Conservation (phyloP, 2,888 invertebrate species). For the Antheraea yamamai region DNA sequence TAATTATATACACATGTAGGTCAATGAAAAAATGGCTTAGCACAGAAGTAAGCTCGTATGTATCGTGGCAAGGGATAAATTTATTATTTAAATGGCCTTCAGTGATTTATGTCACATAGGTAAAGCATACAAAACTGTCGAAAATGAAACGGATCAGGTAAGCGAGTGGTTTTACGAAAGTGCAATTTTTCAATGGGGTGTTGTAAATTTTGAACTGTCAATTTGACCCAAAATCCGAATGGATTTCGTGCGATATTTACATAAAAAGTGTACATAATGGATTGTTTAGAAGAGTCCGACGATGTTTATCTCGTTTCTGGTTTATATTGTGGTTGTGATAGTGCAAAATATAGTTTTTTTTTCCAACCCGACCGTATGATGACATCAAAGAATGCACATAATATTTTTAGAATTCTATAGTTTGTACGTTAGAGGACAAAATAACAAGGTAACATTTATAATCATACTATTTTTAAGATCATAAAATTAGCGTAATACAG, state of each 20-base stretch:
- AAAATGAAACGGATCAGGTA: slow-evolving; percentile 80
- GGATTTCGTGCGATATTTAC: slow-evolving; percentile 24
- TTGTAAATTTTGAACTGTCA: slow-evolving; percentile 78
- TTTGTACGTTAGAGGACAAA: slow-evolving; percentile 72
- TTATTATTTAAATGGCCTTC: slow-evolving; percentile 82
- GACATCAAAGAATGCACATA: slow-evolving; percentile 75
- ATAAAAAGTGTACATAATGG: slow-evolving; percentile 20
- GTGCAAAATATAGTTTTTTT: slow-evolving; percentile 36
- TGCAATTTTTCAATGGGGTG: slow-evolving; percentile 60
- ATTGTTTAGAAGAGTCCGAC: slow-evolving; percentile 21
- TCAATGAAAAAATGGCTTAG: slow-evolving; percentile 82
- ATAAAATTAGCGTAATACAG: slow-evolving; percentile 11
- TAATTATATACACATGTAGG: slow-evolving; percentile 79
- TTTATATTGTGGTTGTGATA: slow-evolving; percentile 36
- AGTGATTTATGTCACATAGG: slow-evolving; percentile 81
- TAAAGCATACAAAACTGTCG: slow-evolving; percentile 78
- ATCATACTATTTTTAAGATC: slow-evolving; percentile 43
- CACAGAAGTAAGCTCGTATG: slow-evolving; percentile 72
- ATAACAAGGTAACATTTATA: slow-evolving; percentile 63
- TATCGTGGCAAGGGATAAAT: slow-evolving; percentile 80
- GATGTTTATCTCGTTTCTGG: slow-evolving; percentile 21
- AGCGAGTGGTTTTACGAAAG: slow-evolving; percentile 32
- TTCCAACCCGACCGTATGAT: slow-evolving; percentile 52
- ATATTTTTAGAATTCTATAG: slow-evolving; percentile 81
- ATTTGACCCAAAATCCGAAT: slow-evolving; percentile 74